phyloP scores from a whole-genome alignment of 2,888 invertebrate genomes.

The Adineta ricciae region DNA sequence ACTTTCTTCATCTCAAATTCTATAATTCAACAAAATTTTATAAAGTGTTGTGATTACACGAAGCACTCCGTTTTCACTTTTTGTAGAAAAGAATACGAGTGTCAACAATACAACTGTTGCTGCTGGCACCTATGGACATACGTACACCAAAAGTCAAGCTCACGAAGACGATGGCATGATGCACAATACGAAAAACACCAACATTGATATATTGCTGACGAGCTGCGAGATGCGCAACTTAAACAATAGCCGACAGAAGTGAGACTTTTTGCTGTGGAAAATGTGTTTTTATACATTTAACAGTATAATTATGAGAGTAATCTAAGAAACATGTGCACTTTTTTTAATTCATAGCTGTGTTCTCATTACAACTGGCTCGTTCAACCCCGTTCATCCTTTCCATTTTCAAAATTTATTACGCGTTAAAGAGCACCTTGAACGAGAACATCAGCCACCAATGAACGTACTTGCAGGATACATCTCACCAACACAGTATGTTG shows the following conservation, averaged over 20 bases:
- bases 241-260: not conserved
- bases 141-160: not conserved
- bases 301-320: no score
- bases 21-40: no score
- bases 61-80: not conserved
- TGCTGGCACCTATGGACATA: not conserved
- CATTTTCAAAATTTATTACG: not conserved
- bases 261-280: no score
- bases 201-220: not conserved
- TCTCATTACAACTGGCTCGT: not conserved
- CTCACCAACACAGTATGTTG: not conserved
- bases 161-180: not conserved
- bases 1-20: no score
- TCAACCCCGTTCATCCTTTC: not conserved
- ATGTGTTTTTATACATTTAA: not conserved
- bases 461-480: not conserved
- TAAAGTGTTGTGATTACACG: no score
- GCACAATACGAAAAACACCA: not conserved
- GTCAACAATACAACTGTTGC: not conserved
- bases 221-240: not conserved
- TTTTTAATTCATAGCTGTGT: not conserved
- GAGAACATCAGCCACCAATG: not conserved
- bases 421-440: not conserved
- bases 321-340: no score
- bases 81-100: not conserved